phyloP scores from a whole-genome alignment of 2,888 invertebrate species.

The Xanthorhoe spadicearia region DNA sequence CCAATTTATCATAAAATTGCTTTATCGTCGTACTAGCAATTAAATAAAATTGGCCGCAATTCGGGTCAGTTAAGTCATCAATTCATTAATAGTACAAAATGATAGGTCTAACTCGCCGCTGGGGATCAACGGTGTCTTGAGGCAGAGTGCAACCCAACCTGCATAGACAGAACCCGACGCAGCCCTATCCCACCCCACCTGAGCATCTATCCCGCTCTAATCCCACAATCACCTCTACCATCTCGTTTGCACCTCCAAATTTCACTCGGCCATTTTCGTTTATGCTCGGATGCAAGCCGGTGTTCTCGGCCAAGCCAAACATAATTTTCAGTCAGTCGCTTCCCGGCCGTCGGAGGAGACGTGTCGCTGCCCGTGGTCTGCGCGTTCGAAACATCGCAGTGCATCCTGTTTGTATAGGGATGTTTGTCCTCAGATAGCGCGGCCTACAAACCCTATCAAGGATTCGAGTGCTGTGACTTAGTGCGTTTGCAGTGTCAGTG shows the following conservation, averaged over 20 bases:
- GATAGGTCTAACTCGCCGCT: conserved; percentile 60
- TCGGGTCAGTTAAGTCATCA: conserved; percentile 73
- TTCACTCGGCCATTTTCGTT: conserved; percentile 80
- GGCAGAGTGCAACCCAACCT: conserved; percentile 77
- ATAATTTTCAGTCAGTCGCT: conserved; percentile 80
- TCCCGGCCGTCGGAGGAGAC: conserved; percentile 70
- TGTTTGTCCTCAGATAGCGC: conserved; percentile 79
- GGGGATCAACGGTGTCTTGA: conserved; percentile 56
- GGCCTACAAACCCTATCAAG: conserved; percentile 66
- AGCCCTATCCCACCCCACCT: conserved; percentile 75
- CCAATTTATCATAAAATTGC: conserved; percentile 68
- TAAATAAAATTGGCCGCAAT: conserved; percentile 73
- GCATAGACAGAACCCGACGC: conserved; percentile 71
- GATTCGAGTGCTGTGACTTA: conserved; percentile 69
- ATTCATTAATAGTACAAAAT: conserved; percentile 71
- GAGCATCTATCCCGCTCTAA: conserved; percentile 64
- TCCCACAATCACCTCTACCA: conserved; percentile 53
- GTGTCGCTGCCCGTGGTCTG: conserved; percentile 60
- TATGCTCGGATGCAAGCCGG: conserved; percentile 83
- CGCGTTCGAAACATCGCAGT: conserved; percentile 75
- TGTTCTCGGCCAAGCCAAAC: conserved; percentile 84
- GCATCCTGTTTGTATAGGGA: conserved; percentile 73
- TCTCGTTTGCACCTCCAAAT: conserved; percentile 77
- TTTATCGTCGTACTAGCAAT: conserved; percentile 67
- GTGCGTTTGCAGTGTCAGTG: conserved; percentile 64